Conservation (phyloP, 2,797 vertebrate genomes). For the Falco naumanni region DNA sequence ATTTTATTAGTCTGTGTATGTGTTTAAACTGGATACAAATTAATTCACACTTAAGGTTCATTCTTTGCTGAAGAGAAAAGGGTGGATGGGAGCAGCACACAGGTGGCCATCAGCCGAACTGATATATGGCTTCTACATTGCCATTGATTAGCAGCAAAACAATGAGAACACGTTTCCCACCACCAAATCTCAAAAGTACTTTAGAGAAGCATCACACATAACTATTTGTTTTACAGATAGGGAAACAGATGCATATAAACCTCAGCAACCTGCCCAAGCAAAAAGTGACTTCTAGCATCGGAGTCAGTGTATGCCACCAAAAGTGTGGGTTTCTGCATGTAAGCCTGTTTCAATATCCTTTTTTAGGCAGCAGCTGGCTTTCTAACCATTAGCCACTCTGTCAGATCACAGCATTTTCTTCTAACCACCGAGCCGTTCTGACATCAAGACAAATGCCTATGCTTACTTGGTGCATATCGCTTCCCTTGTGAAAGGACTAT, state of each 20-base stretch:
- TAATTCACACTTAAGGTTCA: neutral
- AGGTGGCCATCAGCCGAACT: neutral
- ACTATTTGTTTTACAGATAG: neutral
- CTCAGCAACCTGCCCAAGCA: neutral
- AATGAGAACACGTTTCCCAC: neutral
- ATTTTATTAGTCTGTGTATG: neutral
- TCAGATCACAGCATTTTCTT: neutral
- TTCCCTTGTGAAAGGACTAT: neutral
- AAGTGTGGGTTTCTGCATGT: neutral
- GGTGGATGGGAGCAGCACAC: neutral
- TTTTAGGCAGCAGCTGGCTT: neutral
- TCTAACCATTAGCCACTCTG: neutral
- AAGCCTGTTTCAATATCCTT: neutral
- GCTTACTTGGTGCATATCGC: neutral
- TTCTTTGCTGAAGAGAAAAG: neutral
- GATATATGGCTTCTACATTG: neutral
- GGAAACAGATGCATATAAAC: neutral
- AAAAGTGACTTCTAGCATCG: neutral
- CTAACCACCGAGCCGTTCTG: neutral
- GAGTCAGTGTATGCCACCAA: neutral
- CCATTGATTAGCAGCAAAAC: neutral
- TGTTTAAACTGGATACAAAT: neutral
- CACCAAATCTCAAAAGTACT: neutral
- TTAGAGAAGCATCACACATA: neutral
- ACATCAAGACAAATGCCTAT: neutral